Conservation (phyloP, 2,888 invertebrate genomes). For the Acanthosepion lycidas region DNA sequence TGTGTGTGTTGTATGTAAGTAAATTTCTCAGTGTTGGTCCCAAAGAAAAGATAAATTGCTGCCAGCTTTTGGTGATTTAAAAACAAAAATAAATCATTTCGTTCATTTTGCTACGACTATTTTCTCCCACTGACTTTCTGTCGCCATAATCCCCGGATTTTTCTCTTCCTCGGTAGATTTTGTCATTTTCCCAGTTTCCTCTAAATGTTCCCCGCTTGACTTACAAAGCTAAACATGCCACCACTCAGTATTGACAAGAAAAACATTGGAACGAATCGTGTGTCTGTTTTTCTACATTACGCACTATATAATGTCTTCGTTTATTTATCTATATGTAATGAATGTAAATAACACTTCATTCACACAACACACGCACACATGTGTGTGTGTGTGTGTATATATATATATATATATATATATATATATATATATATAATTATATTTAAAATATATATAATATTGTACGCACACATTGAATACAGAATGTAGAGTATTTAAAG, state of each 20-base stretch:
- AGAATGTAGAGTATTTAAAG: no score
- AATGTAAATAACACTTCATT: neutral
- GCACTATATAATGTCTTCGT: neutral
- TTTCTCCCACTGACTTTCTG: neutral
- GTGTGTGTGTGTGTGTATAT: neutral
- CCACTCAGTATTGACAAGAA: neutral
- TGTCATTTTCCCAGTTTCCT: neutral
- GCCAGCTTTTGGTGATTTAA: neutral
- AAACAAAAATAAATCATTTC: neutral
- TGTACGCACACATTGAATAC: neutral
- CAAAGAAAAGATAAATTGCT: neutral
- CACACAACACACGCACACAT: neutral
- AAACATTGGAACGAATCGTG: neutral
- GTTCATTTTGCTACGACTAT: neutral
- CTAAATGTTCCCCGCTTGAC: neutral
- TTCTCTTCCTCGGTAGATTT: neutral
- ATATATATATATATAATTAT: no score
- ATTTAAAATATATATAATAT: neutral
- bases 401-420: neutral
- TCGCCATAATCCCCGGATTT: neutral
- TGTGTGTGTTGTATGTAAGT: neutral
- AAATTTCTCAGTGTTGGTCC: neutral
- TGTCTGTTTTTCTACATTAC: neutral
- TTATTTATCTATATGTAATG: neutral
- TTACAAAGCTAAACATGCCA: constrained; percentile 9